Conservation (phyloP, 2,113 vertebrate species). For the Daubentonia madagascariensis region DNA sequence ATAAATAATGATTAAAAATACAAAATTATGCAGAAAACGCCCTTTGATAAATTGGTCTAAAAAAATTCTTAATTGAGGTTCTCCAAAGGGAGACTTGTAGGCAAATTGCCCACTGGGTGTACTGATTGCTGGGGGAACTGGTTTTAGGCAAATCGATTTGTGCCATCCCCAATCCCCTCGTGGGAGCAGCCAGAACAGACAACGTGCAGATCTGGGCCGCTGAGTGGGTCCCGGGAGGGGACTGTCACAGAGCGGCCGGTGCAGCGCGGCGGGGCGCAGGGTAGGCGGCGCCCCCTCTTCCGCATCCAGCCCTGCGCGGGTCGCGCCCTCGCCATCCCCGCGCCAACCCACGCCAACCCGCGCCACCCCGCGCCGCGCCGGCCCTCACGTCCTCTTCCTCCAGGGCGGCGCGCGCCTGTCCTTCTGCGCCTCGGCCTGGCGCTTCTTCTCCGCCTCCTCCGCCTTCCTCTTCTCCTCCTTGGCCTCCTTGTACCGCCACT, state of each 20-base stretch:
- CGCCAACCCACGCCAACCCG: not conserved
- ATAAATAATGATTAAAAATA: not conserved
- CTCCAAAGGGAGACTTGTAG: not conserved
- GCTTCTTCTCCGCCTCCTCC: conserved; percentile 90
- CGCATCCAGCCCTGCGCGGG: not conserved
- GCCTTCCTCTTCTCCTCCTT: conserved; percentile 93
- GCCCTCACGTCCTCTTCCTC: conserved; percentile 79
- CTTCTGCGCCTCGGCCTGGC: conserved; percentile 82
- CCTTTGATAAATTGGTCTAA: not conserved
- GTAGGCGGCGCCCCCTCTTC: not conserved
- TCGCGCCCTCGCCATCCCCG: not conserved
- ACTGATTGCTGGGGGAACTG: fast-evolving
- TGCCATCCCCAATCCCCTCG: not conserved
- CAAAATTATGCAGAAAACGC: conserved; percentile 47
- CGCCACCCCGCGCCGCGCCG: fast-evolving
- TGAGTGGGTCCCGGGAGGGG: fast-evolving
- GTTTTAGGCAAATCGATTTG: not conserved
- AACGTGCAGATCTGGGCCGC: fast-evolving
- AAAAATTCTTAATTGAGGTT: not conserved
- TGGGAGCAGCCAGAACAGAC: not conserved
- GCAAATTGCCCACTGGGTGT: not conserved
- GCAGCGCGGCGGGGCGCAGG: not conserved
- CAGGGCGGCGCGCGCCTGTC: conserved; percentile 75
- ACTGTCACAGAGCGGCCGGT: no score
- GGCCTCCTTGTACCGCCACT: conserved; percentile 96